These are phyloP conservation scores for Oceanodroma tethys DNA, from an alignment of 2,113 vertebrate genomes.

Conservation along the genomic window DNA sequence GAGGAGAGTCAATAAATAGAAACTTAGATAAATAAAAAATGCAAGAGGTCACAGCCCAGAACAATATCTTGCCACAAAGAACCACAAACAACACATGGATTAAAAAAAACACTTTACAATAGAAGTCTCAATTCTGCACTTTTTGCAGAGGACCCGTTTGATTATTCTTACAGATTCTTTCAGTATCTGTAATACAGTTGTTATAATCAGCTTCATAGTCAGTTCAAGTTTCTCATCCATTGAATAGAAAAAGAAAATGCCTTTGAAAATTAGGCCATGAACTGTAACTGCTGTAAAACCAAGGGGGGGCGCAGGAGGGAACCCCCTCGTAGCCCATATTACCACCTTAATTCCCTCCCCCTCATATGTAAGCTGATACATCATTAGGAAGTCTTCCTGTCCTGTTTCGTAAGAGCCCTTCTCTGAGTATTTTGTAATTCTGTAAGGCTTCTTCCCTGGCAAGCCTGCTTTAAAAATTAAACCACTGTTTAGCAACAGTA, in stretches of 20 bases:
- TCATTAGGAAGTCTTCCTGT: neutral
- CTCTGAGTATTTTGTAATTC: neutral
- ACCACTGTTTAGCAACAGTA: neutral
- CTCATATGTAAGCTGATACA: neutral
- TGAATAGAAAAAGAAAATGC: neutral
- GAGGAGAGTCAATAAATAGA: neutral
- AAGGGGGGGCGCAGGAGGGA: neutral
- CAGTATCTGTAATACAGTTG: neutral
- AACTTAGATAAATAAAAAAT: neutral
- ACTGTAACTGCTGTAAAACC: neutral
- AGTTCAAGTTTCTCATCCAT: neutral
- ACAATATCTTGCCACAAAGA: neutral
- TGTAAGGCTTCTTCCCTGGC: neutral
- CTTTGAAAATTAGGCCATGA: neutral
- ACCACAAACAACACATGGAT: neutral
- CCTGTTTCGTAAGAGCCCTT: neutral
- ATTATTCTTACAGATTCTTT: neutral
- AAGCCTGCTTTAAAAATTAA: constrained; percentile 21
- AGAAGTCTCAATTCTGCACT: neutral
- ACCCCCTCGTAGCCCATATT: neutral
- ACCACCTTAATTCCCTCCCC: neutral
- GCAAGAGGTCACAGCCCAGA: neutral
- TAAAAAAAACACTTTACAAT: neutral
- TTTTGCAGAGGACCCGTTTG: neutral
- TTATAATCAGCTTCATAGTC: neutral